These are phyloP conservation scores for Drosophila athabasca DNA, from an alignment of 1,140 invertebrate genomes.

Conservation along the genomic window DNA sequence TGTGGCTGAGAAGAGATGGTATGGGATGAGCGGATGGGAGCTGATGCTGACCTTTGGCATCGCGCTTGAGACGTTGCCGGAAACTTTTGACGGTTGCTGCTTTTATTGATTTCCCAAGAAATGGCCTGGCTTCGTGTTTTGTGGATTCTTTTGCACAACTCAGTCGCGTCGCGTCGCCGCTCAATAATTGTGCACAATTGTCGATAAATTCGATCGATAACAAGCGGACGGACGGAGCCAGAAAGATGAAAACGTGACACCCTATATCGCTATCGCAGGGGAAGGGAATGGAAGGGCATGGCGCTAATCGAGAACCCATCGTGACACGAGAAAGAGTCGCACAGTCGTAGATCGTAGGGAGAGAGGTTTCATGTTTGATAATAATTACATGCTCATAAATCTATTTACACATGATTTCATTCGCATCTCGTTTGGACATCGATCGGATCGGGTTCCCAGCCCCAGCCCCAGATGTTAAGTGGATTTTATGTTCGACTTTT, in stretches of 20 bases:
- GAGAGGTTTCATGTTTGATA: too few relatives aligned
- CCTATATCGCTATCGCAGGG: too few relatives aligned
- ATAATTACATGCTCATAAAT: too few relatives aligned
- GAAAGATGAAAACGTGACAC: constrained; percentile 8
- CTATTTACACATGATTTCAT: too few relatives aligned
- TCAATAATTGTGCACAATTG: constrained; percentile 66
- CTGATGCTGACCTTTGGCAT: constrained; percentile 65
- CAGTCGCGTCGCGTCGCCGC: not conserved
- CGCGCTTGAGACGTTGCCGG: constrained; percentile 58
- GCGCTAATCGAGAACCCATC: too few relatives aligned
- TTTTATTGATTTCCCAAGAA: constrained; percentile 50
- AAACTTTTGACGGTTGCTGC: constrained; percentile 53
- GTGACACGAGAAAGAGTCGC: too few relatives aligned
- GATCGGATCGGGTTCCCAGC: not conserved
- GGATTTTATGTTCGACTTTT: constrained; percentile 12
- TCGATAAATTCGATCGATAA: constrained; percentile 72
- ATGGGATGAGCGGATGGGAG: not conserved
- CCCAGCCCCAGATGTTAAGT: constrained; percentile 30
- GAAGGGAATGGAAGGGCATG: too few relatives aligned
- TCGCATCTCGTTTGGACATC: not conserved
- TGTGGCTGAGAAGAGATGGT: constrained; percentile 22
- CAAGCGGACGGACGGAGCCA: constrained; percentile 11
- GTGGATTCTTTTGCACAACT: constrained; percentile 16
- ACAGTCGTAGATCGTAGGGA: too few relatives aligned
- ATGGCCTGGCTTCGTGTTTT: constrained; percentile 26